Conservation (phyloP, 2,888 invertebrate species). For the Acanthosepion esculentum region DNA sequence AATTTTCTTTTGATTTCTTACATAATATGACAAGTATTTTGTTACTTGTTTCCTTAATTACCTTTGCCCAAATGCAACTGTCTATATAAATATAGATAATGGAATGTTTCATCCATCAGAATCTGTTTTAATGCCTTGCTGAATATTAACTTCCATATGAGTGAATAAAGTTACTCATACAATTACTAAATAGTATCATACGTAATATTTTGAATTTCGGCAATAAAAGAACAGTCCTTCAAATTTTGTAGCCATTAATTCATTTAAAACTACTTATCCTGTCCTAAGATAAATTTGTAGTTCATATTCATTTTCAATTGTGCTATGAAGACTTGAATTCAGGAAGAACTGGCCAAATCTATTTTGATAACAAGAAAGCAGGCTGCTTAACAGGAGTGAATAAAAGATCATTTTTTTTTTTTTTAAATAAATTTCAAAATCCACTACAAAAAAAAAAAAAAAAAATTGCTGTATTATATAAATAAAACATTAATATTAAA, state of each 20-base stretch:
- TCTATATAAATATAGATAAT: background rate
- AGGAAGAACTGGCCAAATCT: background rate
- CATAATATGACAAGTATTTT: background rate
- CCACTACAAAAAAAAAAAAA: too few relatives aligned
- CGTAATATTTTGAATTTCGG: background rate
- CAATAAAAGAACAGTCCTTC: background rate
- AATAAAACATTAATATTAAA: too few relatives aligned
- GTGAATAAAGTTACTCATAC: background rate
- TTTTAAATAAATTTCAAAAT: too few relatives aligned
- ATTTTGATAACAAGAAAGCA: background rate
- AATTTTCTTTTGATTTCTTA: background rate
- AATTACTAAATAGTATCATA: background rate
- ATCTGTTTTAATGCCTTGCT: background rate
- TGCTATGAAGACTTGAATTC: background rate
- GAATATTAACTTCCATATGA: background rate
- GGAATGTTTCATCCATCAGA: background rate
- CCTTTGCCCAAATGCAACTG: background rate
- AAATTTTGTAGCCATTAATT: background rate
- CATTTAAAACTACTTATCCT: background rate
- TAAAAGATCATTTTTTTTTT: background rate
- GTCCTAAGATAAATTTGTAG: background rate
- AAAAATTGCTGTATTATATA: too few relatives aligned
- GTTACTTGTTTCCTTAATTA: too few relatives aligned
- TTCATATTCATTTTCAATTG: background rate
- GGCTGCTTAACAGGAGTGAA: background rate